Base-by-base conservation (phyloP, 2,797 vertebrate species). In the Danio tinwini region DNA sequence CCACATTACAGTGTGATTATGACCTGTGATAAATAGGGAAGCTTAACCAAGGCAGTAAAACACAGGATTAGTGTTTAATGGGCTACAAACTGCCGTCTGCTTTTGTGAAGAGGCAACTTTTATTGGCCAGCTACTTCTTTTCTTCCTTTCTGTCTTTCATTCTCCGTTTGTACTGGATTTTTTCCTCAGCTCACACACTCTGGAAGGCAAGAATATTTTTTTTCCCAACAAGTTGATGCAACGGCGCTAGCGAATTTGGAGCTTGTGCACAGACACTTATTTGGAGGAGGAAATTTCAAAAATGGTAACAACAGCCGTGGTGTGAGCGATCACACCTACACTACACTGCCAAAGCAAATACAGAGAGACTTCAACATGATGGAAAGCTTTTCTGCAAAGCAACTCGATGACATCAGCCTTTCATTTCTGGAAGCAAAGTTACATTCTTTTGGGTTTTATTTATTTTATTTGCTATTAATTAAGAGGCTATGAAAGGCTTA, bases 11-110 rank as follows among this genome's bases (percentile, higher is more conserved):
- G 87, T 89, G 89, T 89, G 91, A 92, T 94, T 91, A 93, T 91
- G 89, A 90, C 77, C 91, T 92, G 91, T 92, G 90, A 94, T 93
- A 94, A 94, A 93, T 92, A 91, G 91, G 91, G 87, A 92, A 87
- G 85, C 91, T 92, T 92, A 91, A 93, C 87, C 90, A 90, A 85
- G 90, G 88, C 90, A 90, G 88, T 94, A 91, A 93, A 93, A 94
- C 92, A 93, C 82, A 88, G 89, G 88, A 92, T 93, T 92, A 88
- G 81, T 88, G 93, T 84, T 93, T 94, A 91, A 93, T 93, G 87
- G 88, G 87, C 88, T 90, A 93, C 91, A 93, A 90, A 91, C 89
- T 91, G 87, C 88, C 90, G 70, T 80, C 77, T 88, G 87, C 87
- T 90, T 93, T 83, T 40, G 65, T 69, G 65, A 76, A 76, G 90